Conservation (phyloP, 2,113 vertebrate species). For the Misgurnus anguillicaudatus region DNA sequence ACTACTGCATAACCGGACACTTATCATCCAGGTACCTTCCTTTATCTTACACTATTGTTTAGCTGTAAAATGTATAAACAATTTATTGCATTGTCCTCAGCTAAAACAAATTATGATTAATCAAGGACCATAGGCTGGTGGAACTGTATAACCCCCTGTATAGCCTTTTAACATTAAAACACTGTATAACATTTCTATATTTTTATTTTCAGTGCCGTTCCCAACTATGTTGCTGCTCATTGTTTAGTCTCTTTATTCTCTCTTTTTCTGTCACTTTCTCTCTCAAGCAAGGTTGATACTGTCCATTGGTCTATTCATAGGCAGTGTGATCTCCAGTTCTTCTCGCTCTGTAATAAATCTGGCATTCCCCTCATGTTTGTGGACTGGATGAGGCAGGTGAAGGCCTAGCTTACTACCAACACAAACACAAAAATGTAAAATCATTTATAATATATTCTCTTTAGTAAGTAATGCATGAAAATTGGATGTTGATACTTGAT, state of each 20-base stretch:
- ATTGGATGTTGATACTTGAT: not conserved
- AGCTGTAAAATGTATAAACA: too few relatives aligned
- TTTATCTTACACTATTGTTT: too few relatives aligned
- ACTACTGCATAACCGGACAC: too few relatives aligned
- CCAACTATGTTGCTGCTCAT: not conserved
- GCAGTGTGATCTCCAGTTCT: slow-evolving; percentile 85
- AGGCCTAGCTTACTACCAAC: slow-evolving; percentile 85
- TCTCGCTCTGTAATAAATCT: slow-evolving; percentile 77
- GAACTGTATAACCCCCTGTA: too few relatives aligned
- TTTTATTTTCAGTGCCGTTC: too few relatives aligned
- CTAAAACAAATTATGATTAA: not conserved
- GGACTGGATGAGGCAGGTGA: slow-evolving; percentile 83
- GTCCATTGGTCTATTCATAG: slow-evolving; percentile 78
- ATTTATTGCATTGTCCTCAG: not conserved
- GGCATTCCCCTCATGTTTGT: slow-evolving; percentile 79
- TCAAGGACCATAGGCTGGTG: not conserved
- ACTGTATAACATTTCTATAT: too few relatives aligned
- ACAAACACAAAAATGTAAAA: slow-evolving; percentile 33
- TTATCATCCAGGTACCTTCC: too few relatives aligned
- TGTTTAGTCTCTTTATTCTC: not conserved
- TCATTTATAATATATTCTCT: not conserved
- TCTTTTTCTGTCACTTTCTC: slow-evolving; percentile 44
- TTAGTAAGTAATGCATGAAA: too few relatives aligned
- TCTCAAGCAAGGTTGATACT: slow-evolving; percentile 76
- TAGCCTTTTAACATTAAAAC: too few relatives aligned